Evolutionary conservation across 2,113 vertebrate genomes (phyloP).

Genomic region (Leucopsar rothschildi): DNA sequence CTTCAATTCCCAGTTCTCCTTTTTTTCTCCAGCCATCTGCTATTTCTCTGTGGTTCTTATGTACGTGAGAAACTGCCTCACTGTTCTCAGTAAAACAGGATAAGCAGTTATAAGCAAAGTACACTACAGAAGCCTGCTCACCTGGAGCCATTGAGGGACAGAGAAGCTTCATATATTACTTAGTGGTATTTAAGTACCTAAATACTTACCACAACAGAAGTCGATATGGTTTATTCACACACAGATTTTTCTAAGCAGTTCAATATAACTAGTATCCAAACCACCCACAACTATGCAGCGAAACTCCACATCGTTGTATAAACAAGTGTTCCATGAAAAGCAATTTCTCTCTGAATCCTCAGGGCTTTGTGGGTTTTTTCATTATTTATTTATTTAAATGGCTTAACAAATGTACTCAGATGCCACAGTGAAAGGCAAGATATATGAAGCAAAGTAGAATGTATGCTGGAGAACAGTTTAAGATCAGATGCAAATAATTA

Average conservation of each 20-base stretch:
- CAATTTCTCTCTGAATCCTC: slow-evolving; percentile 8
- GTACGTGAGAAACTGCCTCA: not conserved
- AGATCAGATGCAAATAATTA: not conserved
- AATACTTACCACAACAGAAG: slow-evolving; percentile 3
- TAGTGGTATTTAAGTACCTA: not conserved
- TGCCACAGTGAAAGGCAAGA: not conserved
- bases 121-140: not conserved
- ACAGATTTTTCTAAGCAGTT: not conserved
- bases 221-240: not conserved
- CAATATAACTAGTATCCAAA: not conserved
- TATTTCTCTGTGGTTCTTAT: not conserved
- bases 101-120: not conserved
- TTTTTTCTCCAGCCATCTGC: not conserved
- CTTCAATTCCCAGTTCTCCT: not conserved
- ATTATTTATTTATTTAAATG: slow-evolving; percentile 47
- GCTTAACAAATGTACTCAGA: slow-evolving; percentile 6
- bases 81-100: not conserved
- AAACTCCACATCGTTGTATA: slow-evolving; percentile 13
- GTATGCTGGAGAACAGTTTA: not conserved
- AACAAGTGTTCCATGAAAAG: slow-evolving; percentile 11
- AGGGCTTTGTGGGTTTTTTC: not conserved
- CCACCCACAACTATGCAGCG: slow-evolving; percentile 12
- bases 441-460: not conserved
- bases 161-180: not conserved
- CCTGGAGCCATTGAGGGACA: not conserved